Conservation (phyloP, 1,140 invertebrate genomes). For the Orussus abietinus region DNA sequence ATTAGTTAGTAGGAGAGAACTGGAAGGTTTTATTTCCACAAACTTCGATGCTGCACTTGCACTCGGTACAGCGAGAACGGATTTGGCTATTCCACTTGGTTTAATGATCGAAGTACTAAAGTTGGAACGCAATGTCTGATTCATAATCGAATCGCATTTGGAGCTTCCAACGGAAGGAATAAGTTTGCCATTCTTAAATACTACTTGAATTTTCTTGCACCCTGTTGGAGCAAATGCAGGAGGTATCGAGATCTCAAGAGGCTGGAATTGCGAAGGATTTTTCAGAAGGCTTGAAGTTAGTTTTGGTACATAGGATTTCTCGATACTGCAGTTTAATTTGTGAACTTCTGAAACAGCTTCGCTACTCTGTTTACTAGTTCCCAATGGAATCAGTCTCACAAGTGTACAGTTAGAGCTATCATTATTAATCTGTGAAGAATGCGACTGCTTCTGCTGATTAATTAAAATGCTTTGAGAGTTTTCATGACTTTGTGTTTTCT, state of each 20-base stretch:
- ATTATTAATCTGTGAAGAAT: no score
- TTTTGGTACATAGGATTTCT: slow-evolving; percentile 9
- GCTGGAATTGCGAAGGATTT: slow-evolving; percentile 27
- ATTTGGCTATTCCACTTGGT: slow-evolving; percentile 8
- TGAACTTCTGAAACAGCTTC: slow-evolving; percentile 4
- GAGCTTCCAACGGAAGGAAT: slow-evolving; percentile 19
- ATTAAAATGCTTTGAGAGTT: no score
- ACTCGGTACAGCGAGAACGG: slow-evolving; percentile 4
- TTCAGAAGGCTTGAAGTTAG: slow-evolving; percentile 16
- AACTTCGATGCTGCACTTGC: slow-evolving; percentile 18
- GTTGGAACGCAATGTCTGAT: no score
- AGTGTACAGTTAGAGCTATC: no score
- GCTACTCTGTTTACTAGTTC: slow-evolving; percentile 8
- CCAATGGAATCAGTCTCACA: neutral
- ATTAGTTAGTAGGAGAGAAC: slow-evolving; percentile 34
- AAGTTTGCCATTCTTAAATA: slow-evolving; percentile 35
- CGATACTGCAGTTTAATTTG: slow-evolving; percentile 1
- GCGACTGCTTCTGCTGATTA: no score
- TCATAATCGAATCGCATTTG: slow-evolving; percentile 2
- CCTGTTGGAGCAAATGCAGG: slow-evolving; percentile 21
- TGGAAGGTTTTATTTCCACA: slow-evolving; percentile 24
- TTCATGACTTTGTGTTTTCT: no score
- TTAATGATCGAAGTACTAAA: slow-evolving; percentile 3
- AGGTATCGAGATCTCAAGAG: slow-evolving; percentile 38
- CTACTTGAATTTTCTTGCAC: slow-evolving; percentile 29